phyloP scores from a whole-genome alignment of 2,797 vertebrate genomes.

The Microchirus variegatus region DNA sequence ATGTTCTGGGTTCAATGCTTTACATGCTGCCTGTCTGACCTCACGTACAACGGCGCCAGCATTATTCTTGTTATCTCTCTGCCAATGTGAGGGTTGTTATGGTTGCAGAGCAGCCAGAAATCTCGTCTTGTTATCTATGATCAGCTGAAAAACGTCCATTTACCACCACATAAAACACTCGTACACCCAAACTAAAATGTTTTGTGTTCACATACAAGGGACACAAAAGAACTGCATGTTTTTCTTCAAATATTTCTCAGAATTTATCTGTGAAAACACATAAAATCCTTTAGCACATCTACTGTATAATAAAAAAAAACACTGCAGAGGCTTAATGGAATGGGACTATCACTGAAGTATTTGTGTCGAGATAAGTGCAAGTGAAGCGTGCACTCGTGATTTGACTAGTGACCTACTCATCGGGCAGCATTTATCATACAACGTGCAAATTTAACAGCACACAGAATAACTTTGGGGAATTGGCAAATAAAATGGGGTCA shows the following conservation, averaged over 20 bases:
- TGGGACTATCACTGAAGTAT: conserved; percentile 2
- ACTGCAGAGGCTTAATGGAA: not conserved
- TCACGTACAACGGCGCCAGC: conserved; percentile 68
- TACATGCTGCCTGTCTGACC: conserved; percentile 60
- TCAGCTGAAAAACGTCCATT: conserved; percentile 51
- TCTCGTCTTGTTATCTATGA: conserved; percentile 62
- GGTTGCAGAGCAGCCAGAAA: conserved; percentile 65
- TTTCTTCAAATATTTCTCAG: conserved; percentile 7
- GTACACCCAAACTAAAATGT: conserved; percentile 20
- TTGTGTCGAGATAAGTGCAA: not conserved
- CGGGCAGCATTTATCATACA: conserved; percentile 4
- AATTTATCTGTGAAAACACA: not conserved
- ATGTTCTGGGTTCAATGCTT: conserved; percentile 54
- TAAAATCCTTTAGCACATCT: not conserved
- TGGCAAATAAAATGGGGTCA: conserved; percentile 1
- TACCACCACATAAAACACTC: conserved; percentile 34
- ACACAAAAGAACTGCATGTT: conserved; percentile 9
- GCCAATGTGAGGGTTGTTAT: conserved; percentile 76
- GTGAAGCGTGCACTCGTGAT: not conserved
- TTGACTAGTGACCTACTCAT: not conserved
- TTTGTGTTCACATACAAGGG: conserved; percentile 24
- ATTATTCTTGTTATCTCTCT: conserved; percentile 70
- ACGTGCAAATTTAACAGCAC: conserved; percentile 1
- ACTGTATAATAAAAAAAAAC: conserved; percentile 4
- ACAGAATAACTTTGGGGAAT: conserved; percentile 1